Conservation (phyloP, 2,888 invertebrate species). For the Morpho deidamia region DNA sequence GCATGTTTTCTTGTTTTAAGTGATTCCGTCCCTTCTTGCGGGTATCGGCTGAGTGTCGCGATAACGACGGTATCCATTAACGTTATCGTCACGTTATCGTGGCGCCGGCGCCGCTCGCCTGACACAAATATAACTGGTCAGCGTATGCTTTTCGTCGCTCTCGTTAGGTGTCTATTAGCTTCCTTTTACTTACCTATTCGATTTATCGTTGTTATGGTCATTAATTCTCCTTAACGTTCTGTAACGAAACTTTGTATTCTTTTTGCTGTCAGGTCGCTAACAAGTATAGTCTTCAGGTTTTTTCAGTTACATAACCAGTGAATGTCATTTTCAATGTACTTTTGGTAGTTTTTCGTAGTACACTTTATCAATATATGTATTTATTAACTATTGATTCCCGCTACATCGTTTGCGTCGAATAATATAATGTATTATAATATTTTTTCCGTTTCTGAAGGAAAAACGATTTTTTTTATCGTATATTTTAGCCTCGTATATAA, state of each 20-base stretch:
- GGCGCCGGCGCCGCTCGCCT: slow-evolving; percentile 64
- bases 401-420: no score
- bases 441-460: no score
- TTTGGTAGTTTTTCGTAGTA: no score
- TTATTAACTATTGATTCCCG: no score
- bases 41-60: slow-evolving; percentile 47
- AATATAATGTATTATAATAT: no score
- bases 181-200: slow-evolving; percentile 24
- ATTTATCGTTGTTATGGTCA: slow-evolving; percentile 1
- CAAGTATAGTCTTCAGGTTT: not conserved
- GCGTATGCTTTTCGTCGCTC: slow-evolving; percentile 47
- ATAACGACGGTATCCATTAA: slow-evolving; percentile 70
- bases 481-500: no score
- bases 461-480: no score
- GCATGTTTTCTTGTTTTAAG: slow-evolving; percentile 27
- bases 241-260: not conserved
- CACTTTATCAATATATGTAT: no score
- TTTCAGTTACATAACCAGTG: not conserved
- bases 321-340: no score
- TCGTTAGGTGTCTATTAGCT: slow-evolving; percentile 32
- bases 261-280: not conserved
- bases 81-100: slow-evolving; percentile 67
- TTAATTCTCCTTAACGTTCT: not conserved
- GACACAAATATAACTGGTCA: slow-evolving; percentile 49
- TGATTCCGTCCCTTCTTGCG: slow-evolving; percentile 36